A percentile compares a stretch with the other conserved stretches of the same genome.
Evolutionary conservation across 2,113 vertebrate species (phyloP).

Genomic region (Crotalus horridus): DNA sequence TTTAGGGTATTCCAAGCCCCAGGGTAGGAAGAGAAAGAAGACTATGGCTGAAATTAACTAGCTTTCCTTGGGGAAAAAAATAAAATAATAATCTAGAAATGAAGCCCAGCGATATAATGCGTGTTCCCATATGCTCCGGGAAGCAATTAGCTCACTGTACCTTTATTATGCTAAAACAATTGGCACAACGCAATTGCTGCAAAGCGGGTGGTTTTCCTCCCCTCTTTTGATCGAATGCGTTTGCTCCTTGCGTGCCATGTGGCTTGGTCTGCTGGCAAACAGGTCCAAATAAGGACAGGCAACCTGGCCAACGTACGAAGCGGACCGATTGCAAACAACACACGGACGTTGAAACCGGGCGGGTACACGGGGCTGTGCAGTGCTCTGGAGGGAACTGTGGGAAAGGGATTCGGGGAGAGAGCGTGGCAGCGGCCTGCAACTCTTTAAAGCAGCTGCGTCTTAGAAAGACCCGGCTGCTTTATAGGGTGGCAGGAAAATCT

Average conservation of each 20-base stretch:
- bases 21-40: not conserved
- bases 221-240: not conserved
- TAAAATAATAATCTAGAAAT: not conserved
- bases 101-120: not conserved
- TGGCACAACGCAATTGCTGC: not conserved
- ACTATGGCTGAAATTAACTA: slow-evolving; percentile 34
- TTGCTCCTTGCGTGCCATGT: not conserved
- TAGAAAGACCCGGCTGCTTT: too few relatives aligned
- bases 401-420: too few relatives aligned
- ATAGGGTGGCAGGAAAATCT: too few relatives aligned
- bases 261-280: not conserved
- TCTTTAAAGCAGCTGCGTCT: too few relatives aligned
- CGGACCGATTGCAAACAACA: not conserved
- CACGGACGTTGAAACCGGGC: not conserved
- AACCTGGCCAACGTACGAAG: not conserved
- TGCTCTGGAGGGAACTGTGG: too few relatives aligned
- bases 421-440: too few relatives aligned
- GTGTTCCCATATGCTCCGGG: not conserved
- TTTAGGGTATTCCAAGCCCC: not conserved
- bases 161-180: not conserved
- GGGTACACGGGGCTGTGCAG: not conserved
- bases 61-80: slow-evolving; percentile 25
- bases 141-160: slow-evolving; percentile 3
- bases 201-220: not conserved
- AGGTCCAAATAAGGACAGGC: not conserved